Percentiles rank a stretch among this genome's conserved stretches.
Evolutionary conservation across 2,797 vertebrate species (phyloP).

Genomic region (Clarias platycephalus): DNA sequence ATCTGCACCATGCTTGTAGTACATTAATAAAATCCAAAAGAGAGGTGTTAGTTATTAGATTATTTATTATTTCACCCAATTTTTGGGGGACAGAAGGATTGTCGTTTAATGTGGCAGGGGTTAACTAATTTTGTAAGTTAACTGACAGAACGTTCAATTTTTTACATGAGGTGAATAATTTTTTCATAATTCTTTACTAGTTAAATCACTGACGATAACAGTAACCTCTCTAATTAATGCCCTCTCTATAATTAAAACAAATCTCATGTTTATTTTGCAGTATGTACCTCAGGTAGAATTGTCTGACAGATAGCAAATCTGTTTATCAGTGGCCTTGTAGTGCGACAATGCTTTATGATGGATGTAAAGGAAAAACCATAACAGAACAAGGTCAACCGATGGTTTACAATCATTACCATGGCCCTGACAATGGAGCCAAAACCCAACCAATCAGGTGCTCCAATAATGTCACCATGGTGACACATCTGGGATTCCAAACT

Average conservation of each 20-base stretch:
- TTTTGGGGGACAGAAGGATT: no score
- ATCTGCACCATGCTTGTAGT: no score
- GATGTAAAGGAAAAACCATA: slow-evolving; percentile 29
- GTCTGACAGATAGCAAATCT: slow-evolving; percentile 19
- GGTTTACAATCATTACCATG: slow-evolving; percentile 25
- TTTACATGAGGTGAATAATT: background rate
- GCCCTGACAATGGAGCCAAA: background rate
- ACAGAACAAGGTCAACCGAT: slow-evolving; percentile 30
- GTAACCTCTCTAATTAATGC: background rate
- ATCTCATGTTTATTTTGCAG: background rate
- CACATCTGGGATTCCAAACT: slow-evolving; percentile 31
- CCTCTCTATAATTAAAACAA: background rate
- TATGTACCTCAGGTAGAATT: background rate
- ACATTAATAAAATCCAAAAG: no score
- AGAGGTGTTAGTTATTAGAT: no score
- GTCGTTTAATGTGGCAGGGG: no score
- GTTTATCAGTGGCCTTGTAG: slow-evolving; percentile 13
- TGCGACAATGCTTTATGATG: slow-evolving; percentile 20
- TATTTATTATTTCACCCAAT: no score
- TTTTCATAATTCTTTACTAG: background rate
- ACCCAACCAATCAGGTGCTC: slow-evolving; percentile 12
- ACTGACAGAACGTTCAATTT: background rate
- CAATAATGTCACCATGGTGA: slow-evolving; percentile 26
- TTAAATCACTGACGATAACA: background rate
- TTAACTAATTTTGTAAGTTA: background rate